phyloP scores from a whole-genome alignment of 2,888 invertebrate genomes.

The Drosophila incognita region DNA sequence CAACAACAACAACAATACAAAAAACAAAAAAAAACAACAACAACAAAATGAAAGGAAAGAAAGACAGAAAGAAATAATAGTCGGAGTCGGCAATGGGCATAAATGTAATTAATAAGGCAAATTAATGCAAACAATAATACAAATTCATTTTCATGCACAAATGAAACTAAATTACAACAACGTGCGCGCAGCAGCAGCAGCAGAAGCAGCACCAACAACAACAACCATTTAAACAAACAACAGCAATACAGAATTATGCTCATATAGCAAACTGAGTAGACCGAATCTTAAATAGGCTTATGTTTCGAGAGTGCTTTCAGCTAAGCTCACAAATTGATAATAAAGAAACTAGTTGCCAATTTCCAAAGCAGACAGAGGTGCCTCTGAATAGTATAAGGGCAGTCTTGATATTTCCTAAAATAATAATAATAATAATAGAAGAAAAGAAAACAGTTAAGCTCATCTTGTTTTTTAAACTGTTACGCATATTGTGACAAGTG shows the following conservation, averaged over 20 bases:
- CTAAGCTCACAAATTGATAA: neutral
- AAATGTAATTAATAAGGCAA: slow-evolving; percentile 81
- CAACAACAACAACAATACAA: neutral
- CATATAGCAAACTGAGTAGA: neutral
- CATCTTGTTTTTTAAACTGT: neutral
- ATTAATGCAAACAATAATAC: slow-evolving; percentile 81
- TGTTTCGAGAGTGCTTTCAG: neutral
- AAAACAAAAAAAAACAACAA: neutral
- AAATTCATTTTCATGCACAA: slow-evolving; percentile 80
- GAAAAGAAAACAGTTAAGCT: neutral
- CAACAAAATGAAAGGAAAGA: slow-evolving; percentile 1
- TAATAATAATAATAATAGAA: neutral
- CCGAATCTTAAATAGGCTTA: slow-evolving; percentile 29
- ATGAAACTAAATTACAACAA: slow-evolving; percentile 78
- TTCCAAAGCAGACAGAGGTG: neutral
- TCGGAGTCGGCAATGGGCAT: slow-evolving; percentile 58
- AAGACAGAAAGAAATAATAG: slow-evolving; percentile 58
- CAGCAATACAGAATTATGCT: neutral
- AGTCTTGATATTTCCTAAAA: neutral
- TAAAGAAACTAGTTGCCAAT: neutral
- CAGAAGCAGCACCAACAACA: slow-evolving; percentile 14
- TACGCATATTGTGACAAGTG: neutral
- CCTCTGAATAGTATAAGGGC: neutral
- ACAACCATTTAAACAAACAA: slow-evolving; percentile 27
- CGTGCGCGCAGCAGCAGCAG: slow-evolving; percentile 30